These are phyloP conservation scores for Apotomis capreana DNA, from an alignment of 2,888 invertebrate genomes.

Conservation along the genomic window DNA sequence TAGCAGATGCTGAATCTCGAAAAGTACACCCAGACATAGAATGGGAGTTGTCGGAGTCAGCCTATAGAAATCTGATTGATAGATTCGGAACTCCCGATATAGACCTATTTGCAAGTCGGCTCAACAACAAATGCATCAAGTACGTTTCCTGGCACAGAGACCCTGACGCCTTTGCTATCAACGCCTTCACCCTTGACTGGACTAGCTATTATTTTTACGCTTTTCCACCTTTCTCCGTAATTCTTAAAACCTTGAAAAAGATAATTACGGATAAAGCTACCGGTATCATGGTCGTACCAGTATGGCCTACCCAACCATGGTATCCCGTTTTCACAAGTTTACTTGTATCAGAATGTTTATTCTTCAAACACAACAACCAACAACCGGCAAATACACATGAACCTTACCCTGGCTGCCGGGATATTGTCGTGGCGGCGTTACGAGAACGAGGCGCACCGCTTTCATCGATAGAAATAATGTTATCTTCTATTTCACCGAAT, in stretches of 20 bases:
- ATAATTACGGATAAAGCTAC: slow-evolving; percentile 38
- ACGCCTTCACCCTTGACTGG: slow-evolving; percentile 42
- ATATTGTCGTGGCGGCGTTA: no score
- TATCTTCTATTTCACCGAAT: no score
- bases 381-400: no score
- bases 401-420: no score
- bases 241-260: slow-evolving; percentile 39
- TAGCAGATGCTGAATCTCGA: slow-evolving; percentile 41
- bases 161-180: slow-evolving; percentile 18
- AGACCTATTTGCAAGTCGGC: slow-evolving; percentile 47
- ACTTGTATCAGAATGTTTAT: not conserved
- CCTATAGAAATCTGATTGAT: slow-evolving; percentile 28
- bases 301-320: slow-evolving; percentile 41
- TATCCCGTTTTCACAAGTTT: slow-evolving; percentile 26
- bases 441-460: no score
- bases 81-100: slow-evolving; percentile 44
- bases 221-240: slow-evolving; percentile 40
- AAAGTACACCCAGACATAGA: slow-evolving; percentile 38
- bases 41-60: slow-evolving; percentile 37
- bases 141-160: slow-evolving; percentile 19
- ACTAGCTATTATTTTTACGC: slow-evolving; percentile 38
- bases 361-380: no score
- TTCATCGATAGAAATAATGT: no score
- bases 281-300: slow-evolving; percentile 40
- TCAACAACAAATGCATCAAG: slow-evolving; percentile 45